These are phyloP conservation scores for Dicrostonyx torquatus DNA, from an alignment of 2,797 vertebrate genomes.

Conservation along the genomic window DNA sequence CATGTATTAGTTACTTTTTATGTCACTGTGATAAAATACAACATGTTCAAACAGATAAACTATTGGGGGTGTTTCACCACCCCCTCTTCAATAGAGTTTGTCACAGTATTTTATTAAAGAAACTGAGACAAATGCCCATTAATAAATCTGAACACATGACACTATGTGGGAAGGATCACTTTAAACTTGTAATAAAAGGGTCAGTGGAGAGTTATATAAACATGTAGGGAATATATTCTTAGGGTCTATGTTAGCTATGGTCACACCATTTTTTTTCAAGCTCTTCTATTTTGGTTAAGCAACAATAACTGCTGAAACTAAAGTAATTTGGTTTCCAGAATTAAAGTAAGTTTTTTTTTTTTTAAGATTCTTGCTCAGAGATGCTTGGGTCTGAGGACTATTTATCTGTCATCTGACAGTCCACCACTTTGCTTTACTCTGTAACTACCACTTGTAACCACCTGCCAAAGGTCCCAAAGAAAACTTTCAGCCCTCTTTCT, in stretches of 20 bases:
- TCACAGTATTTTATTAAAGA: not conserved
- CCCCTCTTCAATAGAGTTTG: not conserved
- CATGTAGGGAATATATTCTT: not conserved
- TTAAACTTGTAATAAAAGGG: not conserved
- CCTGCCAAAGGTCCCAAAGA: not conserved
- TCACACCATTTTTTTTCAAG: not conserved
- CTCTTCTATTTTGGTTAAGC: not conserved
- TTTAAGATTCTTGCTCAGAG: not conserved
- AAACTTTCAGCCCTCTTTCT: not conserved
- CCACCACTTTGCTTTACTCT: not conserved
- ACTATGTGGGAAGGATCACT: not conserved
- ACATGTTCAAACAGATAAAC: not conserved
- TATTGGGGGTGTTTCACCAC: not conserved
- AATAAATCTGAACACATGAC: not conserved
- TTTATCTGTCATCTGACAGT: not conserved
- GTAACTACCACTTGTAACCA: not conserved
- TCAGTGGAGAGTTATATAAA: not conserved
- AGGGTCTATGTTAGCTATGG: not conserved
- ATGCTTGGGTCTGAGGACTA: not conserved
- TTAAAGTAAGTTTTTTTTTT: not conserved
- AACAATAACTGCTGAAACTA: not conserved
- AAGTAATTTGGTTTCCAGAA: not conserved
- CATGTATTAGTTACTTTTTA: not conserved
- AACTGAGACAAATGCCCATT: not conserved
- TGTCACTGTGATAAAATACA: not conserved